These are phyloP conservation scores for Melanostoma mellinum DNA, from an alignment of 2,888 invertebrate species.

Conservation along the genomic window DNA sequence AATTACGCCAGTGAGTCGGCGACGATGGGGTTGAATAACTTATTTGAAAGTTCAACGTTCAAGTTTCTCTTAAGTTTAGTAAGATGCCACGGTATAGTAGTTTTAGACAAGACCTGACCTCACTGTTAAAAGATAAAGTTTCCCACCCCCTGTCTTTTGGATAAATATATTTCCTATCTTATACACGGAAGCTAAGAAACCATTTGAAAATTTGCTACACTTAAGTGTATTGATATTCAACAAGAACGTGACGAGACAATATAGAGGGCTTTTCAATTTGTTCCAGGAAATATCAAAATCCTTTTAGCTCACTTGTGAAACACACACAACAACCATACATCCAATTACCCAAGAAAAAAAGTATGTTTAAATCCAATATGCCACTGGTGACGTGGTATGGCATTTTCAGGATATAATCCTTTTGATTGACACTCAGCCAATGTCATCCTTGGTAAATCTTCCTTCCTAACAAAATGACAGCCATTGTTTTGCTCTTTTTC, in stretches of 20 bases:
- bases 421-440: slow-evolving; percentile 17
- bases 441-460: background rate
- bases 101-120: too few species aligned
- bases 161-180: background rate
- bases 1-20: background rate
- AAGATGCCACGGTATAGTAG: too few species aligned
- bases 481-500: background rate
- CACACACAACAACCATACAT: background rate
- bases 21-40: background rate
- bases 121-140: background rate
- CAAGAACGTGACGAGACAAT: slow-evolving; percentile 5
- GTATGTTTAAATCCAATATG: slow-evolving; percentile 4
- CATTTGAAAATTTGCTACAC: slow-evolving; percentile 12
- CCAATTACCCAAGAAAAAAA: slow-evolving; percentile 20
- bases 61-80: background rate
- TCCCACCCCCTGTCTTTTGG: background rate
- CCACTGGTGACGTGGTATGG: background rate
- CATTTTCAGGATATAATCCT: slow-evolving; percentile 6
- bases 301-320: background rate
- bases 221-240: slow-evolving; percentile 14
- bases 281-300: background rate
- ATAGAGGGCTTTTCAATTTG: slow-evolving; percentile 8
- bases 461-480: background rate
- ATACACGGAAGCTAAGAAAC: background rate
- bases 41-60: background rate